Evolutionary conservation across 2,888 invertebrate genomes (phyloP).

Genomic region (Tyria jacobaeae): DNA sequence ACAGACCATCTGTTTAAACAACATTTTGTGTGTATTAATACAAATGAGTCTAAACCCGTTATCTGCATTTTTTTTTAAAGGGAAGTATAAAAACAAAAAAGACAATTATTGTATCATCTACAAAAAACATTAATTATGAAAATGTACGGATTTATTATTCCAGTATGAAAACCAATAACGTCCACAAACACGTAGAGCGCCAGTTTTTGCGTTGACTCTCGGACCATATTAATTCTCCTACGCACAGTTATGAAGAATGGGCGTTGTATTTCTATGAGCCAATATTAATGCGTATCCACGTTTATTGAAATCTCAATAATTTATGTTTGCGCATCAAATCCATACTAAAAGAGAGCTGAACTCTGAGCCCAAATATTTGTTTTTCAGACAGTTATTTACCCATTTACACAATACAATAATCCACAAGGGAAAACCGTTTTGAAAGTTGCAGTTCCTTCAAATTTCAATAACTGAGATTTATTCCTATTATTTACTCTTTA

Average conservation of each 20-base stretch:
- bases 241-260: conserved; percentile 29
- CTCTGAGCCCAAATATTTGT: neutral
- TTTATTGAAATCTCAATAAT: conserved; percentile 12
- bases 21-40: too few relatives aligned
- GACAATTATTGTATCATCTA: too few relatives aligned
- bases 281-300: conserved; percentile 12
- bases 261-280: conserved; percentile 11
- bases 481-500: too few relatives aligned
- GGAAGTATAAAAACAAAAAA: too few relatives aligned
- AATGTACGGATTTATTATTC: neutral
- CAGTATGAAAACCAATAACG: conserved; percentile 62
- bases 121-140: neutral
- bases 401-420: neutral
- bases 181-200: conserved; percentile 57
- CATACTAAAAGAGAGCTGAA: neutral
- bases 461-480: too few relatives aligned
- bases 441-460: too few relatives aligned
- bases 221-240: conserved; percentile 58
- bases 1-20: too few relatives aligned
- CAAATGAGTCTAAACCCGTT: too few relatives aligned
- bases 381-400: neutral
- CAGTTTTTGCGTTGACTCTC: conserved; percentile 49
- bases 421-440: too few relatives aligned
- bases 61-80: too few relatives aligned
- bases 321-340: neutral